Conservation (phyloP, 2,113 vertebrate genomes). For the Cinclus cinclus region DNA sequence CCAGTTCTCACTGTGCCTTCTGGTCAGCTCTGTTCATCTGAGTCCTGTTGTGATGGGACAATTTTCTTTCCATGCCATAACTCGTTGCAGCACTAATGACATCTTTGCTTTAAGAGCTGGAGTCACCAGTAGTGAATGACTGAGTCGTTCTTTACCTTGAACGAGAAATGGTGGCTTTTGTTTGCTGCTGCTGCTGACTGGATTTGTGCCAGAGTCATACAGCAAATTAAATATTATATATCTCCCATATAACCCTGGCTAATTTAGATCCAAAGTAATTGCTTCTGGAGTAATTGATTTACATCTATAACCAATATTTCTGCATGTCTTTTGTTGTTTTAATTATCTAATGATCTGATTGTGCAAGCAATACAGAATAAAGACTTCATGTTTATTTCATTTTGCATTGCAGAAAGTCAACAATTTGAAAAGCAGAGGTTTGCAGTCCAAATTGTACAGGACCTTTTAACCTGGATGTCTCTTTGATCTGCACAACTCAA, state of each 20-base stretch:
- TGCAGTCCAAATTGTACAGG: neutral
- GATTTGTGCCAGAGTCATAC: constrained; percentile 38
- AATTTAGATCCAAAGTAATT: constrained; percentile 44
- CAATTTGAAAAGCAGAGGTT: constrained; percentile 5
- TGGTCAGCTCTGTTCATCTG: neutral
- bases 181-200: constrained; percentile 10
- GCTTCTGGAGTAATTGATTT: constrained; percentile 58
- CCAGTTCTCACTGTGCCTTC: neutral
- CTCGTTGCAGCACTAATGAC: neutral
- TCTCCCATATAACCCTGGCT: neutral
- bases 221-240: constrained; percentile 46
- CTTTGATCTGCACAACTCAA: neutral
- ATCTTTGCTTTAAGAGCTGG: neutral
- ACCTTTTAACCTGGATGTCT: neutral
- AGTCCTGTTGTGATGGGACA: neutral
- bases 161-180: neutral
- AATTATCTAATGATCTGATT: constrained; percentile 59
- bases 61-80: neutral
- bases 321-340: constrained; percentile 41
- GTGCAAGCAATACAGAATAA: neutral
- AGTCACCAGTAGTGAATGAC: neutral
- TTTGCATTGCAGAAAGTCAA: neutral
- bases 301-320: constrained; percentile 36
- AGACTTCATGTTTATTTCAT: neutral
- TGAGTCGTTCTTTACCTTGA: neutral